A percentile compares a stretch with the other conserved stretches of the same genome.
Conservation (phyloP, 2,113 vertebrate species). For the Macrotus californicus region DNA sequence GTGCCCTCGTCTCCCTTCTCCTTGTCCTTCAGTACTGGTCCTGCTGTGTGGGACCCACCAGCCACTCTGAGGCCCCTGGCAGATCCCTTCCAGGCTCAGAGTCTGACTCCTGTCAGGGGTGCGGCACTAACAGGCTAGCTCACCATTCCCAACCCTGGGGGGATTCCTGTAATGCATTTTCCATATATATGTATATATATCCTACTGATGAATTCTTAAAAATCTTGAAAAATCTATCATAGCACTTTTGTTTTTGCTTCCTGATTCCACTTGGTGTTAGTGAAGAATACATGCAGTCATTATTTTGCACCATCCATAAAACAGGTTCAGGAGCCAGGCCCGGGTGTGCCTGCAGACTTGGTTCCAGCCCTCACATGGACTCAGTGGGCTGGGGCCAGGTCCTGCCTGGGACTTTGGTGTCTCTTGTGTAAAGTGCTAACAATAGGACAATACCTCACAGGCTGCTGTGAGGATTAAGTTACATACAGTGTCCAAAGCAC, state of each 20-base stretch:
- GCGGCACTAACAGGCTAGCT: fast-evolving
- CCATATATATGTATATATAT: not conserved
- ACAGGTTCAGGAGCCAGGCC: not conserved
- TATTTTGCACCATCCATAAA: not conserved
- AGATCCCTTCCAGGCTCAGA: too few relatives aligned
- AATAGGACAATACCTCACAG: not conserved
- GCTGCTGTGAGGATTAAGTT: not conserved
- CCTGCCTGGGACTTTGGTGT: not conserved
- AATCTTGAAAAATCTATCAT: not conserved
- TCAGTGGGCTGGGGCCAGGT: fast-evolving
- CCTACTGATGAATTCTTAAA: not conserved
- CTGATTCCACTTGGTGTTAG: not conserved
- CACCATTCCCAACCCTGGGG: not conserved
- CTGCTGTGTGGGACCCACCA: too few relatives aligned
- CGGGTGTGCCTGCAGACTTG: not conserved
- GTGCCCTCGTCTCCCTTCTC: not conserved
- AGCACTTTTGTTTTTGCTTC: not conserved
- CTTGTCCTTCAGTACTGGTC: not conserved
- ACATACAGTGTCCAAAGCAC: not conserved
- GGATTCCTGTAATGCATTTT: not conserved
- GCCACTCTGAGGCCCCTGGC: not conserved
- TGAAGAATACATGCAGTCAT: too few relatives aligned
- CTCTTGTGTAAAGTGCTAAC: not conserved
- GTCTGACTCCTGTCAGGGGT: fast-evolving
- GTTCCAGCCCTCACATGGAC: too few relatives aligned